These are phyloP conservation scores for Tylochromis polylepis DNA, from an alignment of 2,113 vertebrate genomes.

Conservation along the genomic window DNA sequence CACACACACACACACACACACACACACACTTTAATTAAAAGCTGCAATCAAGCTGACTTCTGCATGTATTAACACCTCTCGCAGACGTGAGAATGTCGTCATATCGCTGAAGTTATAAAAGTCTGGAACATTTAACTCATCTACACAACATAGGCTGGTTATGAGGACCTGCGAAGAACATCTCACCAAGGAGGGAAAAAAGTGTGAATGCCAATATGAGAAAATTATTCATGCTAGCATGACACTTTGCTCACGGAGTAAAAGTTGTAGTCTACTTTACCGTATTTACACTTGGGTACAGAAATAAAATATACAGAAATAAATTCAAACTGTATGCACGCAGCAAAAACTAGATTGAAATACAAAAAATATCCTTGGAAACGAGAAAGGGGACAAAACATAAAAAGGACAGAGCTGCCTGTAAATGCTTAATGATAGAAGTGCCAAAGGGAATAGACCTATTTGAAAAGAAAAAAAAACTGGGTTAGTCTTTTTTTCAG, in stretches of 20 bases:
- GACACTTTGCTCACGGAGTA: not conserved
- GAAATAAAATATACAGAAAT: not conserved
- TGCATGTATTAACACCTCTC: conserved; percentile 68
- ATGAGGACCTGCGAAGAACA: not conserved
- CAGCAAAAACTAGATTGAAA: not conserved
- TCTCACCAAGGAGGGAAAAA: not conserved
- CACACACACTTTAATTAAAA: conserved; percentile 66
- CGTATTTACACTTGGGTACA: not conserved
- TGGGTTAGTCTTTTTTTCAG: not conserved
- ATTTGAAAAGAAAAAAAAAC: not conserved
- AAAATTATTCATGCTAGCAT: not conserved
- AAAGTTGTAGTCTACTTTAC: not conserved
- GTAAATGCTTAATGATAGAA: not conserved
- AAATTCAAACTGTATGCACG: not conserved
- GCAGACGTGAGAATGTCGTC: conserved; percentile 54
- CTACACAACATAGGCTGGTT: not conserved
- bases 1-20: not conserved
- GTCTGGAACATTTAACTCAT: conserved; percentile 28
- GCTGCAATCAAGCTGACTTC: conserved; percentile 58
- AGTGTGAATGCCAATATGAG: not conserved
- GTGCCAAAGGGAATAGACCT: not conserved
- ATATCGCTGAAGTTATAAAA: conserved; percentile 30
- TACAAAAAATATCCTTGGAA: not conserved
- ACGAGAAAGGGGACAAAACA: not conserved
- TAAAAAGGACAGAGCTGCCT: not conserved